Evolutionary conservation across 2,113 vertebrate species (phyloP).

Genomic region (Tupaia tana): DNA sequence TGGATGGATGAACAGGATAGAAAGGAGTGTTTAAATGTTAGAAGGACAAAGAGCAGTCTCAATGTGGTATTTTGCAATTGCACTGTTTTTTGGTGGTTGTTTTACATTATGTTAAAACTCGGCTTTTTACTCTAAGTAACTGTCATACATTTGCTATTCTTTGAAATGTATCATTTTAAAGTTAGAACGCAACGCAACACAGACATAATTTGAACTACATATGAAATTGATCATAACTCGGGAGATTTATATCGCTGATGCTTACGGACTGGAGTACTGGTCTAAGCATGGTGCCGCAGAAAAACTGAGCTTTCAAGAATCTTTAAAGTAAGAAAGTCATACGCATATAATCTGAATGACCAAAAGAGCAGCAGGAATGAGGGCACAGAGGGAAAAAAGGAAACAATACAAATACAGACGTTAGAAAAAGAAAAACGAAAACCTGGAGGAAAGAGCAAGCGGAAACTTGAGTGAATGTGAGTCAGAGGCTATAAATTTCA

Average conservation of each 20-base stretch:
- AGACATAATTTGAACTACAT: not conserved
- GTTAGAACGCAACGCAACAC: not conserved
- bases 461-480: slow-evolving; percentile 31
- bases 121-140: not conserved
- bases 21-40: not conserved
- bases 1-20: not conserved
- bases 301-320: not conserved
- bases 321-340: not conserved
- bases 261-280: not conserved
- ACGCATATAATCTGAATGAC: not conserved
- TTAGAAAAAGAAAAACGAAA: slow-evolving; percentile 44
- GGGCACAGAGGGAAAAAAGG: not conserved
- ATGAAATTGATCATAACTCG: slow-evolving; percentile 30
- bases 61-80: not conserved
- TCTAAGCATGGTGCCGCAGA: not conserved
- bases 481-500: slow-evolving; percentile 20
- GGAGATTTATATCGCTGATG: not conserved
- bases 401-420: not conserved
- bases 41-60: not conserved
- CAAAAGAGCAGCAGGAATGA: not conserved
- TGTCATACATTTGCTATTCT: slow-evolving; percentile 26
- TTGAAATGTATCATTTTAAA: slow-evolving; percentile 44
- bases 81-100: not conserved
- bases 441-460: not conserved
- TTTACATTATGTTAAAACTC: slow-evolving; percentile 23